Evolutionary conservation across 2,797 vertebrate genomes (phyloP), one percentile per base, ranked within the genome.

Genomic region (Taeniopygia guttata): DNA sequence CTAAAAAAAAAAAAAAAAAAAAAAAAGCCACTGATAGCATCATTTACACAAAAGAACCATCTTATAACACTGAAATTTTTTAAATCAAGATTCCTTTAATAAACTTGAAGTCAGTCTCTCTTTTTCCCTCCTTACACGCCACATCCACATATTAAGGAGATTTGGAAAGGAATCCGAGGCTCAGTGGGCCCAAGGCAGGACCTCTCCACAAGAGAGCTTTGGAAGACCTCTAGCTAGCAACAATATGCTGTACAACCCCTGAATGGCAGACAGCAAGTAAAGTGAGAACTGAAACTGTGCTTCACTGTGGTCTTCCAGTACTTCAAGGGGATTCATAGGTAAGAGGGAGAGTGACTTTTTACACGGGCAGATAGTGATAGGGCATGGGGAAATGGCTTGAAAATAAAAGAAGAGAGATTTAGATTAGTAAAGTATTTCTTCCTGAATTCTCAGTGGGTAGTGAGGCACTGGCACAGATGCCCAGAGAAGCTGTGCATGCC

Each of bases 1-100:
- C 98, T 98, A 79, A 90, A 92, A 74, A 21, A 84, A 72, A 80
- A 63, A 11, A 19, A 79, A 90, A 92, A 74, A 21, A 84, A 72
- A 80, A 63, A 11, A 19, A 16, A 30, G 32, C 36, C 10, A 82
- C 2, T 38, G 32, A 48, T 32, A 66, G 16, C 18, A 38, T 66
- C 68, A 60, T 48, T 69, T 79, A 68, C 11, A 83, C 2, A 63
- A 49, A 0, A 56, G 10, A 73, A 63, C 6, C 32, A 54, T 82
- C 59, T 81, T 54, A 58, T 40, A 83, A 74, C 9, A 10, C 21
- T 64, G 27, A 84, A 46, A 19, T 20, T 32, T 20, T 49, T 81
- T 12, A 76, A 59, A 60, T 34, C 13, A 73, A n/a, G 1, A 66
- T 82, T 70, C 10, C 7, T 76, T 79, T 14, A 81, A 38, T 16